A percentile compares a stretch with the other conserved stretches of the same genome.
Evolutionary conservation across 2,797 vertebrate genomes (phyloP).

Genomic region (Syngnathus acus): DNA sequence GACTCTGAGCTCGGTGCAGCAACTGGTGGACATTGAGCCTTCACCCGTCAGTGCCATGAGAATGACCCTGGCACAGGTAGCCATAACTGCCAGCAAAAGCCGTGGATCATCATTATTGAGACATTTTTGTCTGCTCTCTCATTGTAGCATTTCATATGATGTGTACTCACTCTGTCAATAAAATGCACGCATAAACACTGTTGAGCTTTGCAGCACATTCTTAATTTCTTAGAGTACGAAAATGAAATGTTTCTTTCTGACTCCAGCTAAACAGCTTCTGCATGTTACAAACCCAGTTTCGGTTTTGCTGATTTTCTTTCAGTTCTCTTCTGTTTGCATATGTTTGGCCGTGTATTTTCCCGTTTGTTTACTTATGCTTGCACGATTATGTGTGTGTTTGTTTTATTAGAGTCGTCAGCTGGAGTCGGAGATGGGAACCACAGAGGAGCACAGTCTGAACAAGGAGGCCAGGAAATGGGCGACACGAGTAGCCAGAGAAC

Average conservation of each 20-base stretch:
- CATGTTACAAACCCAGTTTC: background rate
- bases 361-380: conserved; percentile 11
- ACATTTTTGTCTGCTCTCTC: background rate
- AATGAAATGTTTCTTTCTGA: conserved; percentile 20
- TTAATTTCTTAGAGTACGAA: conserved; percentile 32
- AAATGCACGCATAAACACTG: conserved; percentile 1
- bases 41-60: conserved; percentile 97
- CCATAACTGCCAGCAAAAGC: conserved; percentile 31
- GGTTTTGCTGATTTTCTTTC: background rate
- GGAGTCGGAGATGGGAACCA: conserved; percentile 90
- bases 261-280: conserved; percentile 30
- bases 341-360: conserved; percentile 12
- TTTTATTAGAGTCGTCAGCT: conserved; percentile 84
- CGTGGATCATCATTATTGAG: conserved; percentile 9
- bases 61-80: conserved; percentile 99
- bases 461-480: conserved; percentile 98
- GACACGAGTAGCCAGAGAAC: conserved; percentile 86
- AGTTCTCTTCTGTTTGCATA: background rate
- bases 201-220: conserved; percentile 22
- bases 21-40: conserved; percentile 98
- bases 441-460: conserved; percentile 97
- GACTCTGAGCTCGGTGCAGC: conserved; percentile 90
- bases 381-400: conserved; percentile 14
- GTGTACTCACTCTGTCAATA: background rate
- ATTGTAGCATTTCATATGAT: background rate